Evolutionary conservation across 2,113 vertebrate genomes (phyloP).

Genomic region (Perca schrenkii): DNA sequence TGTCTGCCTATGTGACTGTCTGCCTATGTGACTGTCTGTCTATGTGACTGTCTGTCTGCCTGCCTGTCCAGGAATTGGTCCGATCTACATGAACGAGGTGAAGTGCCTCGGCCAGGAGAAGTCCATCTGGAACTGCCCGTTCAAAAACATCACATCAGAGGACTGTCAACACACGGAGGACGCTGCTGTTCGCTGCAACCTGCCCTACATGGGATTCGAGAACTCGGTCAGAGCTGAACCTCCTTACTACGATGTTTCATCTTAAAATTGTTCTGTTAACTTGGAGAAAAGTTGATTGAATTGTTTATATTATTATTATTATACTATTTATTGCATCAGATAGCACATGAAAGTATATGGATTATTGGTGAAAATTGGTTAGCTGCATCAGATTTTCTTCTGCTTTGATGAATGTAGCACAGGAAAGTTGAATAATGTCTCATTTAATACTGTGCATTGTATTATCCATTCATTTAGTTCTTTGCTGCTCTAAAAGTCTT

Average conservation of each 20-base stretch:
- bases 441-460: neutral
- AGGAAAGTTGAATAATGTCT: neutral
- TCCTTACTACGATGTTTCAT: neutral
- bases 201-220: slow-evolving; percentile 93
- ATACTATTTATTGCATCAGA: neutral
- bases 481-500: slow-evolving; percentile 8
- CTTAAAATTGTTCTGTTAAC: neutral
- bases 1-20: neutral
- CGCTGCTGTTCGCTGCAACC: slow-evolving; percentile 89
- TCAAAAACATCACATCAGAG: slow-evolving; percentile 93
- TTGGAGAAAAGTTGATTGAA: neutral
- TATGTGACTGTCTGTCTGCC: neutral
- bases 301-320: neutral
- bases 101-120: slow-evolving; percentile 89
- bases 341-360: neutral
- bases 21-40: neutral
- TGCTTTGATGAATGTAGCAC: neutral
- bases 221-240: slow-evolving; percentile 87
- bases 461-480: neutral
- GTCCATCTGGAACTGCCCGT: slow-evolving; percentile 91
- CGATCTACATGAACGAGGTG: slow-evolving; percentile 95
- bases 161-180: slow-evolving; percentile 93
- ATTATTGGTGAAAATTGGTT: neutral
- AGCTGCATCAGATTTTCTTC: neutral
- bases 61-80: slow-evolving; percentile 87